A percentile compares a stretch with the other conserved stretches of the same genome.
phyloP scores from a whole-genome alignment of 2,888 invertebrate genomes.

The Lomographa bimaculata region DNA sequence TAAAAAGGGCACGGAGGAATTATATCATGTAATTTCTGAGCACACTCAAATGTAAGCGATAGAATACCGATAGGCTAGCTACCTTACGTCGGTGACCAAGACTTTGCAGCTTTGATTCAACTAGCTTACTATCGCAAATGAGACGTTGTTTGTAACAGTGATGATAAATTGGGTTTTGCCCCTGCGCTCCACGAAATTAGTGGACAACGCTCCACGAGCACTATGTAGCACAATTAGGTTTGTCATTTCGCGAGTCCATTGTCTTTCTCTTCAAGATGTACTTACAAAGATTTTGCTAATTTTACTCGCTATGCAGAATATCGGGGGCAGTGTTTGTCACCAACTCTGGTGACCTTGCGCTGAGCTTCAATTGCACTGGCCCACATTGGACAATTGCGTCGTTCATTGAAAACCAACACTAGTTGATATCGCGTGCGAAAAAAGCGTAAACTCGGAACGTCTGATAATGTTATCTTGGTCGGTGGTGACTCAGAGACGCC shows the following conservation, averaged over 20 bases:
- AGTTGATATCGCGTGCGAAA: conserved; percentile 37
- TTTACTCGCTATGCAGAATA: conserved; percentile 25
- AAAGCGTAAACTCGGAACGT: conserved; percentile 34
- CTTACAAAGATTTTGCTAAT: conserved; percentile 21
- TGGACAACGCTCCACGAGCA: too few species aligned
- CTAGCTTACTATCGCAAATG: too few species aligned
- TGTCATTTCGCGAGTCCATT: conserved; percentile 4
- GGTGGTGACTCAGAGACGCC: conserved; percentile 45
- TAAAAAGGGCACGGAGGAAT: too few species aligned
- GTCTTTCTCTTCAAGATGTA: conserved; percentile 1
- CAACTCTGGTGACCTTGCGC: conserved; percentile 44
- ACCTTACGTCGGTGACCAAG: too few species aligned
- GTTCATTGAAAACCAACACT: conserved; percentile 42
- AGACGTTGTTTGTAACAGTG: too few species aligned
- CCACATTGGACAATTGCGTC: conserved; percentile 41
- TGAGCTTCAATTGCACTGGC: conserved; percentile 43
- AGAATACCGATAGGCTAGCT: too few species aligned
- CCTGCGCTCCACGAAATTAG: too few species aligned
- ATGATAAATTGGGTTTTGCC: too few species aligned
- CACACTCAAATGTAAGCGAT: too few species aligned
- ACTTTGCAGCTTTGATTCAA: too few species aligned
- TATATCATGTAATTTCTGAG: too few species aligned
- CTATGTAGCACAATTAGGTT: too few species aligned
- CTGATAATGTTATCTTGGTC: conserved; percentile 44
- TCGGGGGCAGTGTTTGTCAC: conserved; percentile 25